Conservation (phyloP, 1,140 invertebrate species). For the Arctopsyche grandis region DNA sequence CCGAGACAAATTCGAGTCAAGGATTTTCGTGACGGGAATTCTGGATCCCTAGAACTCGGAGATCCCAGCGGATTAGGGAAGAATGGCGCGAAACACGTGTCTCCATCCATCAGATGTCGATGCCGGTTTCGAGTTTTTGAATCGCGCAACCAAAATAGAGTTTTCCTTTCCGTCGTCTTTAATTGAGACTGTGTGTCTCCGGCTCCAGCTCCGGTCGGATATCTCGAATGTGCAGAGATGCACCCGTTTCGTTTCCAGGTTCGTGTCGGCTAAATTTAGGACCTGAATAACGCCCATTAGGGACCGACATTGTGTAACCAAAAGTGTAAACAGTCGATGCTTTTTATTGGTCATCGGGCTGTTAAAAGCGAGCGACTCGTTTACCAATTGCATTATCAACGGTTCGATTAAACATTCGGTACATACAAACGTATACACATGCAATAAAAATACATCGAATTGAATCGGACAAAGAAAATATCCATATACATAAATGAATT, state of each 20-base stretch:
- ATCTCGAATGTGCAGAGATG: conserved; percentile 2
- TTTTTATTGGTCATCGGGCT: conserved; percentile 5
- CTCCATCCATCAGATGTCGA: not conserved
- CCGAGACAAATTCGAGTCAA: too few relatives aligned
- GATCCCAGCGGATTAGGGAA: not conserved
- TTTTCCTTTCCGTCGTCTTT: not conserved
- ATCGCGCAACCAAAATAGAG: not conserved
- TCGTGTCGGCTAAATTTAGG: conserved; percentile 9
- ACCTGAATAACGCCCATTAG: not conserved
- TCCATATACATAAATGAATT: too few relatives aligned
- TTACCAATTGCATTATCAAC: conserved; percentile 20
- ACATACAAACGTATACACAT: too few relatives aligned
- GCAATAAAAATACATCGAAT: too few relatives aligned
- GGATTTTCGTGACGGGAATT: too few relatives aligned
- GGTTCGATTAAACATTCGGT: not conserved
- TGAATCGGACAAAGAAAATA: too few relatives aligned
- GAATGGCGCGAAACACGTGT: not conserved
- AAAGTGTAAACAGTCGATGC: not conserved
- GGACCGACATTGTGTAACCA: conserved; percentile 6
- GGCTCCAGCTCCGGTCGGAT: not conserved
- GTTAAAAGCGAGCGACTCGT: not conserved
- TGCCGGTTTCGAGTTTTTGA: not conserved
- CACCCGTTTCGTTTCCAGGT: conserved; percentile 17
- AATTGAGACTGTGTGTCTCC: not conserved
- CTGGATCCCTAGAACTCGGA: too few relatives aligned